A percentile compares a stretch with the other conserved stretches of the same genome.
phyloP scores from a whole-genome alignment of 1,140 invertebrate genomes.

The Lamellibrachia luymesi region DNA sequence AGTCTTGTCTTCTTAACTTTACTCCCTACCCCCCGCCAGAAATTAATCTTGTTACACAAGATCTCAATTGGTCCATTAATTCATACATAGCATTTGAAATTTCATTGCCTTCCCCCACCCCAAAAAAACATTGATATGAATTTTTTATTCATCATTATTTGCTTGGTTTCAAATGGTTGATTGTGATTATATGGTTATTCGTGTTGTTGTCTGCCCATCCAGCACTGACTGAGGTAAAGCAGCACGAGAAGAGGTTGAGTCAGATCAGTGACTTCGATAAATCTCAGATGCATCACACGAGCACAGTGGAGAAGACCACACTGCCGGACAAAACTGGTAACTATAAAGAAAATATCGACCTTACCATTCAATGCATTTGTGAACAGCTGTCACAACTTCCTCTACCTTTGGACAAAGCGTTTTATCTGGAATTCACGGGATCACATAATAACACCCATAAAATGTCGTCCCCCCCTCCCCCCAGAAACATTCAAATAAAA shows the following conservation, averaged over 20 bases:
- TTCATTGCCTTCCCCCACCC: not conserved
- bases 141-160: not conserved
- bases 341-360: not conserved
- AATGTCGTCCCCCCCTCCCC: no score
- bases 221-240: conserved; percentile 14
- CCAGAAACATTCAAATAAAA: no score
- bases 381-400: no score
- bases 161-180: not conserved
- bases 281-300: conserved; percentile 42
- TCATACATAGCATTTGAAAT: not conserved
- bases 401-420: no score
- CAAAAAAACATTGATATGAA: not conserved
- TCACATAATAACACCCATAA: no score
- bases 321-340: conserved; percentile 35
- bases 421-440: no score
- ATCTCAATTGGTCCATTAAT: not conserved
- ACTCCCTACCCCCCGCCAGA: not conserved
- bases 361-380: no score
- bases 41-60: not conserved
- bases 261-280: conserved; percentile 38
- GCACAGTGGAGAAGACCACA: conserved; percentile 46
- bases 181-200: not conserved
- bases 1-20: not conserved
- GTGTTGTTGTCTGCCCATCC: not conserved
- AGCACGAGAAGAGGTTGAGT: not conserved